These are phyloP conservation scores for Semaprochilodus insignis DNA, from an alignment of 2,797 vertebrate species.

Conservation along the genomic window DNA sequence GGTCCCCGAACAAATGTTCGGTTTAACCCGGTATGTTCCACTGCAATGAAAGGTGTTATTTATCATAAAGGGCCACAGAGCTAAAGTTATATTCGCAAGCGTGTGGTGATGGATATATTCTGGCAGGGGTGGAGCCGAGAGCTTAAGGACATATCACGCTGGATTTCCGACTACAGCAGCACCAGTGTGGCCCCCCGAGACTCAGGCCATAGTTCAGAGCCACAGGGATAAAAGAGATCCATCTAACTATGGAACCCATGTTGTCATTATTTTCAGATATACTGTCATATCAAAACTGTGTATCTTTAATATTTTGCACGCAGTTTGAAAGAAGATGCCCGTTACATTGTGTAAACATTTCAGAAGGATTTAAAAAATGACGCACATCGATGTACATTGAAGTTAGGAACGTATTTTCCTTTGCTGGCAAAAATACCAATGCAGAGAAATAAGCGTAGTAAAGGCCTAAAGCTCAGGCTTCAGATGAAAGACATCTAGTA, in stretches of 20 bases:
- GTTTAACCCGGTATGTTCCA: conserved; percentile 18
- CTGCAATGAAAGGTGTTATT: neutral
- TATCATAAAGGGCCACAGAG: neutral
- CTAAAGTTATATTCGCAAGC: conserved; percentile 40
- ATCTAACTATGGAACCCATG: neutral
- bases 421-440: too few relatives aligned
- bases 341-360: neutral
- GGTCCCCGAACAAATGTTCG: neutral
- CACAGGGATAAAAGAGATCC: neutral
- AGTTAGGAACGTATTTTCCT: too few relatives aligned
- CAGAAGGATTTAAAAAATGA: too few relatives aligned
- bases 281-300: neutral
- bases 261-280: neutral
- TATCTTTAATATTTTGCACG: neutral
- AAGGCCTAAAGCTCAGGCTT: too few relatives aligned
- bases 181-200: neutral
- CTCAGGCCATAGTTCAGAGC: neutral
- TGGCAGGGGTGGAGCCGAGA: neutral
- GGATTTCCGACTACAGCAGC: conserved; percentile 2
- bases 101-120: conserved; percentile 37
- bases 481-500: neutral
- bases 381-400: too few relatives aligned
- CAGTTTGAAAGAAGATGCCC: neutral
- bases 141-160: neutral
- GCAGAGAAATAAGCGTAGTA: too few relatives aligned